Conservation (phyloP, 2,113 vertebrate genomes). For the Indri indri region DNA sequence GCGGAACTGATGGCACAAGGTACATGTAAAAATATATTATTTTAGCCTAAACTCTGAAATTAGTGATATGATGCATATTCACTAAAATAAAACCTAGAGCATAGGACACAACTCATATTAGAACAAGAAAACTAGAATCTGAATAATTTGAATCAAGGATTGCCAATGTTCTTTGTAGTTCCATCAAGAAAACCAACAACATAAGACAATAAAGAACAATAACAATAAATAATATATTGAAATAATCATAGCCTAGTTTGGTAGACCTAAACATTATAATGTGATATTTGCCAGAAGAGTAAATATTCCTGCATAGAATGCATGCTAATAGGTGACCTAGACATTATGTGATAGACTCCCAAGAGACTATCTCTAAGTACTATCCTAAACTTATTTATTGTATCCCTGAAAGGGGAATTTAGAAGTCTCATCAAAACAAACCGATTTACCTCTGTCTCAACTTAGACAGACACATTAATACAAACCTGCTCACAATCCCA, state of each 20-base stretch:
- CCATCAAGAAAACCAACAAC: neutral
- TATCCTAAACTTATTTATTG: neutral
- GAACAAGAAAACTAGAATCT: slow-evolving; percentile 41
- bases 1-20: neutral
- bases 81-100: neutral
- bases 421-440: neutral
- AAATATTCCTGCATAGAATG: slow-evolving; percentile 50
- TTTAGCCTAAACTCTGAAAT: neutral
- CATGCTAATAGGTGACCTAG: slow-evolving; percentile 41
- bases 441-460: neutral
- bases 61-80: neutral
- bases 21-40: neutral
- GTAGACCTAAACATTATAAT: neutral
- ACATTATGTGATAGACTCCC: neutral
- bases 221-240: neutral
- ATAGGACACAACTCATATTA: neutral
- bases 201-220: neutral
- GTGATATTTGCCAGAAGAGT: slow-evolving; percentile 29
- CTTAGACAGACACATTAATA: neutral
- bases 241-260: neutral
- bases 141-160: slow-evolving; percentile 53
- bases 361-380: too few species aligned
- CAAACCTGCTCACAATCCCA: neutral
- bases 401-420: neutral
- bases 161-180: slow-evolving; percentile 66